These are phyloP conservation scores for Eupithecia inturbata DNA, from an alignment of 2,888 invertebrate species.

Conservation along the genomic window DNA sequence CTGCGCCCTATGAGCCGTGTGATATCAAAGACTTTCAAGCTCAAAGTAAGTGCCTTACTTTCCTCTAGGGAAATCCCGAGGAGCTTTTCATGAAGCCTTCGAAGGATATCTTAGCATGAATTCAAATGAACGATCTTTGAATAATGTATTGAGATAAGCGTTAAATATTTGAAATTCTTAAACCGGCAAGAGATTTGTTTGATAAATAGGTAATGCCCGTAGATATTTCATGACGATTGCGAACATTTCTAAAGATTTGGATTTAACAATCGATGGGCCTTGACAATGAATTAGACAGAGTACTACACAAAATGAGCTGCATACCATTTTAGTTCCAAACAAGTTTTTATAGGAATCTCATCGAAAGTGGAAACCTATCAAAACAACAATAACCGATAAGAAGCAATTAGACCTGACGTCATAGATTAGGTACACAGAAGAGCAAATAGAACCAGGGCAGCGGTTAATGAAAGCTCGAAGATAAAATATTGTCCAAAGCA, in stretches of 20 bases:
- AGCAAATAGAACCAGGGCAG: slow-evolving; percentile 39
- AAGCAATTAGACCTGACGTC: background rate
- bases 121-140: slow-evolving; percentile 41
- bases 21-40: slow-evolving; percentile 23
- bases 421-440: slow-evolving; percentile 32
- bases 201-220: background rate
- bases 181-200: background rate
- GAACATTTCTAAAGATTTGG: background rate
- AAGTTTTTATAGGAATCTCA: background rate
- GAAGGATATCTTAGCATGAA: slow-evolving; percentile 48
- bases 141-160: slow-evolving; percentile 16
- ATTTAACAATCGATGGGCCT: background rate
- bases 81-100: slow-evolving; percentile 41
- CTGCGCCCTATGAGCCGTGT: slow-evolving; percentile 6
- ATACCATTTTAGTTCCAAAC: background rate
- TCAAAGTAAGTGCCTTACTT: slow-evolving; percentile 40
- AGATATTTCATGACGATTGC: background rate
- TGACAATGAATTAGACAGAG: background rate
- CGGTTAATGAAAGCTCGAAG: slow-evolving; percentile 32
- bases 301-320: background rate
- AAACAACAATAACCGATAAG: background rate
- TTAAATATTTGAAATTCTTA: slow-evolving; percentile 8
- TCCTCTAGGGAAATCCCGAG: slow-evolving; percentile 54
- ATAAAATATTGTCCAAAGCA: slow-evolving; percentile 30
- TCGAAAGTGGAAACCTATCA: background rate